Conservation (phyloP, 1,140 invertebrate species). For the Centruroides sculpturatus region DNA sequence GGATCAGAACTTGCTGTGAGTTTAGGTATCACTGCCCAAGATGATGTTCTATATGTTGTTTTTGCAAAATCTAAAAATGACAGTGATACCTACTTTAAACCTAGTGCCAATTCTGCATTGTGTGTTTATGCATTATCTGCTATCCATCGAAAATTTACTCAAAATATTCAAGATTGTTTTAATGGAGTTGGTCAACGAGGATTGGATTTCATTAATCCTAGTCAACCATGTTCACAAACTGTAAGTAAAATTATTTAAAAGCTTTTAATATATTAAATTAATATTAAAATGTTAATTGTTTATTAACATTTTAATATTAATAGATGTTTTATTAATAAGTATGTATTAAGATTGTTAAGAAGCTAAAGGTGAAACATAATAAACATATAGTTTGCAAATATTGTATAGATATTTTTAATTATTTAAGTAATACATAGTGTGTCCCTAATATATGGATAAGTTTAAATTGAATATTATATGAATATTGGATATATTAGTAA, state of each 20-base stretch:
- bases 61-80: constrained; percentile 59
- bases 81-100: constrained; percentile 25
- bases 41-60: constrained; percentile 86
- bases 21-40: constrained; percentile 73
- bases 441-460: no score
- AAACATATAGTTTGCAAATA: no score
- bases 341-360: no score
- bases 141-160: constrained; percentile 87
- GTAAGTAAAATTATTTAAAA: constrained; percentile 37
- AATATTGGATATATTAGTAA: no score
- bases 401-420: no score
- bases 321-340: no score
- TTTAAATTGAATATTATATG: no score
- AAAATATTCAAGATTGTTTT: constrained; percentile 94
- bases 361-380: no score
- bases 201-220: constrained; percentile 77
- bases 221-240: constrained; percentile 65
- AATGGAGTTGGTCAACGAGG: constrained; percentile 73
- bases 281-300: no score
- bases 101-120: constrained; percentile 58
- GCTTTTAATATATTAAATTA: no score
- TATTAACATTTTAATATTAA: no score
- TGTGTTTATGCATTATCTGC: constrained; percentile 90
- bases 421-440: no score
- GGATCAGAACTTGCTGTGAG: constrained; percentile 75